phyloP scores from a whole-genome alignment of 1,140 invertebrate species.

The Paraescarpia echinospica region DNA sequence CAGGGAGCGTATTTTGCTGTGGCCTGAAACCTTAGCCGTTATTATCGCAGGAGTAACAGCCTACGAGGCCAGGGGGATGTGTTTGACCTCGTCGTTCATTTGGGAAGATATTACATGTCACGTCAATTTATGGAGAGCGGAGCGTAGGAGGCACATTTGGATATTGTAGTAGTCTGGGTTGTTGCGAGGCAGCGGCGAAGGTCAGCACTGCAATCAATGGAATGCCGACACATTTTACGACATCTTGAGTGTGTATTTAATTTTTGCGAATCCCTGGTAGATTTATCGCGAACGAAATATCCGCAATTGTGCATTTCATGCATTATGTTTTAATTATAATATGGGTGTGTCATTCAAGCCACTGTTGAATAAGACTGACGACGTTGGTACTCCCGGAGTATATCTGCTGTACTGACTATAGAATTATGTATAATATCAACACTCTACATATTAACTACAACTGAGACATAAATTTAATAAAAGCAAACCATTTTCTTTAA shows the following conservation, averaged over 20 bases:
- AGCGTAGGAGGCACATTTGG: background rate
- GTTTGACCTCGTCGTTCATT: background rate
- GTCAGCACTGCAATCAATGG: background rate
- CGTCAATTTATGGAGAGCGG: background rate
- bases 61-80: background rate
- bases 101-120: background rate
- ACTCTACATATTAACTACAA: no score
- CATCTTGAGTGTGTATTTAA: background rate
- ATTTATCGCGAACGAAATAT: background rate
- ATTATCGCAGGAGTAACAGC: background rate
- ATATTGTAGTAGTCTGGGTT: background rate
- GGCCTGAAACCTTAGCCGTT: background rate
- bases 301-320: background rate
- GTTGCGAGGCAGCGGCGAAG: background rate
- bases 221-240: no score
- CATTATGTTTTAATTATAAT: background rate
- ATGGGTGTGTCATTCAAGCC: no score
- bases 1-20: background rate
- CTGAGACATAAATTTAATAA: no score
- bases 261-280: background rate
- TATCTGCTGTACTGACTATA: no score
- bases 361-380: no score
- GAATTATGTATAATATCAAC: no score
- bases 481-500: no score
- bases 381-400: no score